Evolutionary conservation across 2,797 vertebrate species (phyloP), one percentile per base, ranked within the genome.

Genomic region (Phataginus tetradactyla): DNA sequence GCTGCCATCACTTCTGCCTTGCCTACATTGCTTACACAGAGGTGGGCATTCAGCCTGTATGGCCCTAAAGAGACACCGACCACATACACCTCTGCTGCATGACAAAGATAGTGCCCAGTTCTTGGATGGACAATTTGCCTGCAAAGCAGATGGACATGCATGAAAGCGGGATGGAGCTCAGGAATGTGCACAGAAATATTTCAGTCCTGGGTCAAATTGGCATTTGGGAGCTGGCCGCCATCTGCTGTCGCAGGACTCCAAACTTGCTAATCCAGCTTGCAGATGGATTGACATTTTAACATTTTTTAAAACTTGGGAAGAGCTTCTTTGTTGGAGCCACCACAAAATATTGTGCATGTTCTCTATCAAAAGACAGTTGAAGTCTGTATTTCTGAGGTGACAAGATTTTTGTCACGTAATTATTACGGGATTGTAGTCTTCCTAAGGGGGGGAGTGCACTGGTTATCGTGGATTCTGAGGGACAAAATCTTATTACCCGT

Each of bases 281-380:
- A 93, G 80, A 69, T 78, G 23, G 96, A 68, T 4, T 78, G 77
- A n/a, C 89, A 96, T 61, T 94, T 94, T 90, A 14, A 49, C 64
- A 77, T 96, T 42, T 57, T 10, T 66, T 5, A 45, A 53, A 49
- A 51, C 94, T 42, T 49, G 75, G 68, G 93, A 20, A 23, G 29
- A 78, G 3, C 17, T 69, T 80, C 45, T 49, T 29, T 29, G 21
- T 2, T 1, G 13, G 49, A 85, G 55, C 81, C 61, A 29, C 4
- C 45, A 45, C 45, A 45, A 29, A 94, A 93, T 57, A 49, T 4
- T 1, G 1, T 29, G 34, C 25, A 14, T 37, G 29, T 32, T 84
- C 37, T 59, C 45, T 53, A 7, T 69, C 77, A 53, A 83, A 64
- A 91, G 69, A 79, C 37, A 81, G 51, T 63, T 71, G 79, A 79